Base-by-base conservation (phyloP, 2,797 vertebrate species). In the Microctenopoma lineatum region DNA sequence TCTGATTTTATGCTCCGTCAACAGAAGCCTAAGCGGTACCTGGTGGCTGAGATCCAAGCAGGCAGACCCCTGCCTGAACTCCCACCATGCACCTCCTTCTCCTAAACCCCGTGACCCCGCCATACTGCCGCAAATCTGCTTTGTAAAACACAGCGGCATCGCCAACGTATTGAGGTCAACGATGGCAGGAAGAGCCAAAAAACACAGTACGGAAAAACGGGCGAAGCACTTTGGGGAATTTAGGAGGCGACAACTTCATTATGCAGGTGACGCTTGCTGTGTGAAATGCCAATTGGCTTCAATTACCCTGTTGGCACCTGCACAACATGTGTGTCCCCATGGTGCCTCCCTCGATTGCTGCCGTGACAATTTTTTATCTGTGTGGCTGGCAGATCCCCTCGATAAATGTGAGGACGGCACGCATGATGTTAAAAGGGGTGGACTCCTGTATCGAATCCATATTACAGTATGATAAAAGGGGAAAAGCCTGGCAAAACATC, bases 261-360 rank as follows among this genome's bases (percentile, higher is more conserved):
- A 84, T 41, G 52, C 5, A 18, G 55, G 50, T 56, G 66, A 73
- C 47, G 52, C 72, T 72, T 54, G 57, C 61, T 70, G 75, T 67
- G 83, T 85, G 79, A 84, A 85, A 88, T 83, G 78, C 65, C 11
- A 46, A 84, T 89, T 87, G 84, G 70, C 87, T 83, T 81, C 78
- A 87, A 84, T 90, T 90, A 90, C 84, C 80, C 58, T 16, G 1
- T 46, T 81, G 76, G 81, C 57, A 73, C 79, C 81, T 68, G 65
- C 61, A 50, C 75, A 68, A 77, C 77, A 82, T 47, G 66, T 57
- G 73, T 58, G 65, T 84, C 85, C 86, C 80, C 34, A 4, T 0
- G 38, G 85, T 70, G 50, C 79, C 48, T 32, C 34, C 75, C 59
- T 77, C 57, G 39, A 79, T 76, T 72, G 72, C 25, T 18, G 38